These are phyloP conservation scores for Entosphenus tridentatus DNA, from an alignment of 2,113 vertebrate genomes.

Conservation along the genomic window DNA sequence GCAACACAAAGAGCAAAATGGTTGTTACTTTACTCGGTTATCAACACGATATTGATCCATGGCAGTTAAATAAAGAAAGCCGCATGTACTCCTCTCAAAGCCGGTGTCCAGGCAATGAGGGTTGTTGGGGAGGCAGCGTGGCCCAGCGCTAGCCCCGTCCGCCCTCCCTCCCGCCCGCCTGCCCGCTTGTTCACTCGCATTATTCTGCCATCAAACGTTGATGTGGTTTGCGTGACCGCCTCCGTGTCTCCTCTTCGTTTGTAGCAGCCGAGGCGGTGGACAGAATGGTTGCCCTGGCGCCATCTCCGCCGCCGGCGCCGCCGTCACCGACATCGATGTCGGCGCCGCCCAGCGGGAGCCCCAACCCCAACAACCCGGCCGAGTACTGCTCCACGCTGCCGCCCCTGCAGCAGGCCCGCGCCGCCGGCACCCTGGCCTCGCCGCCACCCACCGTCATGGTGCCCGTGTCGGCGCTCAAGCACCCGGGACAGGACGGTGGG, in stretches of 20 bases:
- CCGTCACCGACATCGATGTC: too few species aligned
- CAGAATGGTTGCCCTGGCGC: slow-evolving; percentile 41
- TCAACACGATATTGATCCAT: too few species aligned
- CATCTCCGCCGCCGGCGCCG: too few species aligned
- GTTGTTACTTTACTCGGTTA: too few species aligned
- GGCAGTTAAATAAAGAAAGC: too few species aligned
- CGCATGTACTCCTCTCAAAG: too few species aligned
- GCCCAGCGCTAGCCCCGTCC: too few species aligned
- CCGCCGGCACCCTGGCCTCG: slow-evolving; percentile 73
- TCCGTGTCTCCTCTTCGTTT: slow-evolving; percentile 15
- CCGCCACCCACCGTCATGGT: slow-evolving; percentile 97
- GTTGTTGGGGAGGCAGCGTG: too few species aligned
- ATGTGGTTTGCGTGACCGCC: slow-evolving; percentile 18
- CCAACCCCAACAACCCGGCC: slow-evolving; percentile 92
- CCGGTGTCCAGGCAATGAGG: too few species aligned
- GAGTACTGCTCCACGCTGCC: slow-evolving; percentile 99
- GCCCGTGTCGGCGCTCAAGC: slow-evolving; percentile 84
- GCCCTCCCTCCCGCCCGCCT: too few species aligned
- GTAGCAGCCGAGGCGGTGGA: slow-evolving; percentile 57
- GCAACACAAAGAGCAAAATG: too few species aligned
- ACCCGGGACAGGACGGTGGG: slow-evolving; percentile 63
- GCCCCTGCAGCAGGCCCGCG: slow-evolving; percentile 89
- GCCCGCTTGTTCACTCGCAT: too few species aligned
- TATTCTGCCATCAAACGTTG: neutral
- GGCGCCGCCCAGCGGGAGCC: slow-evolving; percentile 24